A percentile compares a stretch with the other conserved stretches of the same genome.
These are phyloP conservation scores for Clinocottus analis DNA, from an alignment of 2,113 vertebrate species.

Conservation along the genomic window DNA sequence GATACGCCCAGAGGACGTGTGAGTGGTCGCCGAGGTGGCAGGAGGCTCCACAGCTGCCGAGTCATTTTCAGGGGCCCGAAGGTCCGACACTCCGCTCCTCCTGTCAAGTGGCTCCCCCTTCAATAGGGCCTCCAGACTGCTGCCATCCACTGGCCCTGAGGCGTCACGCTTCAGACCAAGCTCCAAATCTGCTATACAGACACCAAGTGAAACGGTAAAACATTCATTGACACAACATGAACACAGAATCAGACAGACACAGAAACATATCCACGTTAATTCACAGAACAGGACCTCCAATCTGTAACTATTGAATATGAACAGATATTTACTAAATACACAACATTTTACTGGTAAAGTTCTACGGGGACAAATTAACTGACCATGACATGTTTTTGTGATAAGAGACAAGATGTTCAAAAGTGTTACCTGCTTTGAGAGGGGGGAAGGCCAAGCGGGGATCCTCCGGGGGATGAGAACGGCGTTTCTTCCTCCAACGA, in stretches of 20 bases:
- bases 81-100: slow-evolving; percentile 83
- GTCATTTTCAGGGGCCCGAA: slow-evolving; percentile 86
- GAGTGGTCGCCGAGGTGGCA: slow-evolving; percentile 78
- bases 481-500: slow-evolving; percentile 95
- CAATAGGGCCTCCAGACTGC: slow-evolving; percentile 94
- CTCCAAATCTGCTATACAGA: slow-evolving; percentile 84
- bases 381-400: background rate
- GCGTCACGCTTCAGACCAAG: slow-evolving; percentile 92
- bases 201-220: background rate
- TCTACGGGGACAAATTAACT: background rate
- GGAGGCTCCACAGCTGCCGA: slow-evolving; percentile 89
- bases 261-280: background rate
- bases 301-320: background rate
- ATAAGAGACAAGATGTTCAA: background rate
- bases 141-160: slow-evolving; percentile 89
- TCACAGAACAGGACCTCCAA: background rate
- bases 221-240: background rate
- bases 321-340: background rate
- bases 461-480: slow-evolving; percentile 95
- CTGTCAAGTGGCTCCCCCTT: slow-evolving; percentile 92
- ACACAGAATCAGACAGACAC: background rate
- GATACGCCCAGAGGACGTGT: slow-evolving; percentile 84
- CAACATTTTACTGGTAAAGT: background rate
- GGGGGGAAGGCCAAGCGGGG: slow-evolving; percentile 92
- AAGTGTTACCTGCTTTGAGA: slow-evolving; percentile 89